Evolutionary conservation across 2,888 invertebrate genomes (phyloP).

Genomic region (Chymomyza fuscimana): DNA sequence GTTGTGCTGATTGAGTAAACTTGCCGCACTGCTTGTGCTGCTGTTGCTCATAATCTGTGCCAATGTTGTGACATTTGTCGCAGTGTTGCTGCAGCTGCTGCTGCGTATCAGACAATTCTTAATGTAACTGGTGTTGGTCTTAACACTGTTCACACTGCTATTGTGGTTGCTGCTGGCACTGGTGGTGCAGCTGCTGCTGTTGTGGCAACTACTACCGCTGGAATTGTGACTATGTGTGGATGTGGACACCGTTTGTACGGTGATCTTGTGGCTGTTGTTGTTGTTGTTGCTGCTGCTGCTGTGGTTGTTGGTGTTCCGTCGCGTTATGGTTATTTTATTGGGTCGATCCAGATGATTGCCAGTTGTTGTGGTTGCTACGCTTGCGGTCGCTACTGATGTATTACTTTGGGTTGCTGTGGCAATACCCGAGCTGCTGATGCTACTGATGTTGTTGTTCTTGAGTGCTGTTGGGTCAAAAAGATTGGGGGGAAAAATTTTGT

Average conservation of each 20-base stretch:
- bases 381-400: constrained; percentile 14
- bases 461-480: constrained; percentile 53
- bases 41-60: constrained; percentile 77
- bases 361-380: constrained; percentile 34
- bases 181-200: not conserved
- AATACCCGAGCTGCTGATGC: constrained; percentile 33
- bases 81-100: constrained; percentile 77
- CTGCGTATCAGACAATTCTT: constrained; percentile 76
- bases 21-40: constrained; percentile 70
- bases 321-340: constrained; percentile 64
- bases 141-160: constrained; percentile 12
- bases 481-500: not conserved
- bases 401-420: constrained; percentile 46
- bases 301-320: constrained; percentile 52
- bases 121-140: constrained; percentile 72
- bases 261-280: constrained; percentile 30
- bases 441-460: constrained; percentile 55
- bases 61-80: constrained; percentile 74
- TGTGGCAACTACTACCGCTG: constrained; percentile 27
- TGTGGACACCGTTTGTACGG: constrained; percentile 13
- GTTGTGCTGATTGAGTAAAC: constrained; percentile 63
- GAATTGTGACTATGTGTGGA: constrained; percentile 15
- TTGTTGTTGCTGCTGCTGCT: constrained; percentile 17
- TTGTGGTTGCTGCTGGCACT: constrained; percentile 30
- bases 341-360: constrained; percentile 48